Evolutionary conservation across 2,888 invertebrate genomes (phyloP).

Genomic region (Nycteola revayana): DNA sequence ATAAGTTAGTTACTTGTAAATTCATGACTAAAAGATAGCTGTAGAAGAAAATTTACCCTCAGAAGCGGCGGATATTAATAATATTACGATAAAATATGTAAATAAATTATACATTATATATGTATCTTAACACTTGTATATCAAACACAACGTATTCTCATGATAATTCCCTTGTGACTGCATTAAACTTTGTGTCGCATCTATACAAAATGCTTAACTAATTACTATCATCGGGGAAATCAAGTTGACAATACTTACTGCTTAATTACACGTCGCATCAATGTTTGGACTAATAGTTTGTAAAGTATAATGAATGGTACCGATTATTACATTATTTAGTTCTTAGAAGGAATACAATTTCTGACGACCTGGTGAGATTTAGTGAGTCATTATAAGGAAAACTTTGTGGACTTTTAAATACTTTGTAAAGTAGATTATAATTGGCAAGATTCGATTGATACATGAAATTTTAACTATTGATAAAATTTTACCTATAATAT

Average conservation of each 20-base stretch:
- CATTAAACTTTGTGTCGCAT: conserved; percentile 15
- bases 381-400: conserved; percentile 10
- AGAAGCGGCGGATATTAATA: conserved; percentile 5
- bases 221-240: conserved; percentile 47
- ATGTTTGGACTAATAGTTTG: conserved; percentile 43
- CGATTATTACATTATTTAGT: no score
- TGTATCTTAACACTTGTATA: conserved; percentile 8
- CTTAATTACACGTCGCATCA: conserved; percentile 46
- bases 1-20: conserved; percentile 7
- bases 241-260: conserved; percentile 48
- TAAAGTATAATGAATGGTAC: no score
- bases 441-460: no score
- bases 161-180: conserved; percentile 24
- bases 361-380: conserved; percentile 1
- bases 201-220: conserved; percentile 43
- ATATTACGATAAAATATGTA: conserved; percentile 12
- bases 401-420: neutral
- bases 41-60: conserved; percentile 22
- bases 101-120: conserved; percentile 23
- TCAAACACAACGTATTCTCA: conserved; percentile 27
- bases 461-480: no score
- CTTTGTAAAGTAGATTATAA: no score
- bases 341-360: conserved; percentile 17
- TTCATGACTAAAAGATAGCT: conserved; percentile 6
- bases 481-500: no score